These are phyloP conservation scores for Brachyptera risi DNA, from an alignment of 2,888 invertebrate species.

Conservation along the genomic window DNA sequence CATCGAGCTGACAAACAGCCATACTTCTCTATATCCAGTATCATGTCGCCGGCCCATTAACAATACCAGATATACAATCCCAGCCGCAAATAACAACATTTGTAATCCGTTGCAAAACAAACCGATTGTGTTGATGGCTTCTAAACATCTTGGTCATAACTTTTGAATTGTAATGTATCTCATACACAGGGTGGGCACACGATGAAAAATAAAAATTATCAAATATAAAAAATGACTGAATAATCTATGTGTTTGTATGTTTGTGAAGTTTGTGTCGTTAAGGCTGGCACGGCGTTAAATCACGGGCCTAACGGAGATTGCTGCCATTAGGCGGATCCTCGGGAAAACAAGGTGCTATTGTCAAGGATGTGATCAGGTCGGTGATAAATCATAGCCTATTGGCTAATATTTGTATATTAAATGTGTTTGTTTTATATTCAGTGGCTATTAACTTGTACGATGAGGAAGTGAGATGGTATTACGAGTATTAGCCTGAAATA, in stretches of 20 bases:
- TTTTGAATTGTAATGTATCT: slow-evolving; percentile 20
- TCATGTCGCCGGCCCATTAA: neutral
- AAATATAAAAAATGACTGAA: slow-evolving; percentile 21
- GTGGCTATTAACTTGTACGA: too few relatives aligned
- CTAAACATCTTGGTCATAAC: neutral
- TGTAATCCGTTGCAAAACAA: neutral
- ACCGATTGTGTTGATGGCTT: neutral
- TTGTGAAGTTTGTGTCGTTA: slow-evolving; percentile 22
- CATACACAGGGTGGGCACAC: slow-evolving; percentile 20
- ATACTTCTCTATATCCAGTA: slow-evolving; percentile 2
- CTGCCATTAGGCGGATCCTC: too few relatives aligned
- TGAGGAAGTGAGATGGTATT: too few relatives aligned
- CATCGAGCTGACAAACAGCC: slow-evolving; percentile 12
- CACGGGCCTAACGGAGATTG: slow-evolving; percentile 22
- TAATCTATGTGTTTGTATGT: slow-evolving; percentile 9
- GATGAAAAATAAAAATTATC: slow-evolving; percentile 28
- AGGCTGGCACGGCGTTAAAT: slow-evolving; percentile 28
- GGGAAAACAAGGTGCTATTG: too few relatives aligned
- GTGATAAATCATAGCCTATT: too few relatives aligned
- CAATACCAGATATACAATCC: neutral
- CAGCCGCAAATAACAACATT: neutral
- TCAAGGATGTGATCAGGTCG: too few relatives aligned
- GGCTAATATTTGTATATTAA: too few relatives aligned
- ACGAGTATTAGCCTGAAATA: too few relatives aligned
- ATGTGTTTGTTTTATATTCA: too few relatives aligned